phyloP scores from a whole-genome alignment of 2,888 invertebrate genomes.

The Rhogogaster chlorosoma region DNA sequence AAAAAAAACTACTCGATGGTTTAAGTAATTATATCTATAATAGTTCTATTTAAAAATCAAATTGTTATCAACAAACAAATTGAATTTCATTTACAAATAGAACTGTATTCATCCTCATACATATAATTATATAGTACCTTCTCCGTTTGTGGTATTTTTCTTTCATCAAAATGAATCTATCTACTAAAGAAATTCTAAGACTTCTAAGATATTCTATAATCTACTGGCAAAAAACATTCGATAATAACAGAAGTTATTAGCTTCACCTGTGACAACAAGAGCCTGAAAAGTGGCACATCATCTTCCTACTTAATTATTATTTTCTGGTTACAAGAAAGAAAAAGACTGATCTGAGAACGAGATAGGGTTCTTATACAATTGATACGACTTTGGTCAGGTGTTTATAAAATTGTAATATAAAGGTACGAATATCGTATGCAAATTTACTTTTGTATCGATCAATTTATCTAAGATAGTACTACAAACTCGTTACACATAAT shows the following conservation, averaged over 20 bases:
- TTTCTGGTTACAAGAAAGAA: background rate
- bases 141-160: background rate
- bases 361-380: background rate
- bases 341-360: background rate
- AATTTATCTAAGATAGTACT: background rate
- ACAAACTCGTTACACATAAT: background rate
- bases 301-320: no score
- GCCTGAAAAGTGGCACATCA: no score
- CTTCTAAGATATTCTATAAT: background rate
- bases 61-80: background rate
- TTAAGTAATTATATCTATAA: background rate
- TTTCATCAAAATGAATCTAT: constrained; percentile 19
- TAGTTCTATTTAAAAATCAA: background rate
- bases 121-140: background rate
- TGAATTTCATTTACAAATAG: constrained; percentile 16
- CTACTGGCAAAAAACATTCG: background rate
- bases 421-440: background rate
- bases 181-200: background rate
- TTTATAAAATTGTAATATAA: constrained; percentile 5
- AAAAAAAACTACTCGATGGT: background rate
- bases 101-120: constrained; percentile 1
- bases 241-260: background rate
- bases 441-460: constrained; percentile 7
- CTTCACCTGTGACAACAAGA: background rate
- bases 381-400: background rate